Percentiles rank a stretch among this genome's conserved stretches.
Conservation (phyloP, 35 echinoderm and acorn worm species). For the Stichopus chloronotus region DNA sequence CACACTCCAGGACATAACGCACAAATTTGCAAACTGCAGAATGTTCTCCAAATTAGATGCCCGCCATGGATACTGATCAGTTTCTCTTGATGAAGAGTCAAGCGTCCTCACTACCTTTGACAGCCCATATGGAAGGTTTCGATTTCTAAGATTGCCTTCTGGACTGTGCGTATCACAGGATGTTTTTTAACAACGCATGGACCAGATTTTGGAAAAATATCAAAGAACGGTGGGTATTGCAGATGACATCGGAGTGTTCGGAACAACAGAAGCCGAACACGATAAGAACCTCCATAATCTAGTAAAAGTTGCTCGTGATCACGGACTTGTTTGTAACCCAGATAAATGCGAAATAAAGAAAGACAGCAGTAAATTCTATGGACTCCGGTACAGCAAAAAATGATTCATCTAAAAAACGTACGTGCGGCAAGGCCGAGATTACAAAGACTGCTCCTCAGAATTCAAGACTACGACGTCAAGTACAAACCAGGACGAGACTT, state of each 20-base stretch:
- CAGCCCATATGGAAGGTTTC: slow-evolving; percentile 64
- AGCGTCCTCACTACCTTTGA: slow-evolving; percentile 68
- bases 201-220: slow-evolving; percentile 66
- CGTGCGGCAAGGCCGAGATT: slow-evolving; percentile 40
- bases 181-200: slow-evolving; percentile 63
- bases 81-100: slow-evolving; percentile 51
- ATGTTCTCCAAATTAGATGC: slow-evolving; percentile 59
- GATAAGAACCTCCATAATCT: slow-evolving; percentile 60
- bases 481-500: slow-evolving; percentile 56
- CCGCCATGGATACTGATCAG: slow-evolving; percentile 59
- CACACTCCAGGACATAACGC: slow-evolving; percentile 56
- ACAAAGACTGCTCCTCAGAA: slow-evolving; percentile 64
- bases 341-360: slow-evolving; percentile 63
- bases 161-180: slow-evolving; percentile 56
- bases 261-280: slow-evolving; percentile 46
- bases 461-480: slow-evolving; percentile 61
- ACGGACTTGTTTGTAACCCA: slow-evolving; percentile 60
- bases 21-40: slow-evolving; percentile 40
- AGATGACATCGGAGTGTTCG: slow-evolving; percentile 70
- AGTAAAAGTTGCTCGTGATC: slow-evolving; percentile 54
- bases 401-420: slow-evolving; percentile 58
- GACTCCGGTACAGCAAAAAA: slow-evolving; percentile 47
- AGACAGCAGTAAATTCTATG: slow-evolving; percentile 53
- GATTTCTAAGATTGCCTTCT: slow-evolving; percentile 58
- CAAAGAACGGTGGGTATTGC: slow-evolving; percentile 65